These are phyloP conservation scores for Drosophila ambigua DNA, from an alignment of 1,140 invertebrate species.

Conservation along the genomic window DNA sequence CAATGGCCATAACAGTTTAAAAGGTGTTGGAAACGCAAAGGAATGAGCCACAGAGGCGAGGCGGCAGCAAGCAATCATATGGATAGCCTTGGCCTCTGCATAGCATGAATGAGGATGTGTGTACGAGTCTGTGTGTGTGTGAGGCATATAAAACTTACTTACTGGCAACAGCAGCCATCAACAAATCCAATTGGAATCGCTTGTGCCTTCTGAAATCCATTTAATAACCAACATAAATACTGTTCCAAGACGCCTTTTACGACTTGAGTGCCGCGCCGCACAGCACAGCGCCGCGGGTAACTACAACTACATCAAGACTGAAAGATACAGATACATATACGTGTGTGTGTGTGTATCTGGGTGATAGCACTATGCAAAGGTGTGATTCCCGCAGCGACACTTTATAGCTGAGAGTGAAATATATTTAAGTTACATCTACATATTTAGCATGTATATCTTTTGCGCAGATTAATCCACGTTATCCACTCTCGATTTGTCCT, in stretches of 20 bases:
- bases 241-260: slow-evolving; percentile 68
- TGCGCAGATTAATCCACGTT: slow-evolving; percentile 67
- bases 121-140: slow-evolving; percentile 5
- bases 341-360: slow-evolving; percentile 4
- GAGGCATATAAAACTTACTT: slow-evolving; percentile 44
- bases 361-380: slow-evolving; percentile 47
- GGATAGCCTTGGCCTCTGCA: slow-evolving; percentile 41
- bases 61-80: slow-evolving; percentile 40
- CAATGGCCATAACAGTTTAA: slow-evolving; percentile 61
- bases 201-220: slow-evolving; percentile 69
- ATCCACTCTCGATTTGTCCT: slow-evolving; percentile 48
- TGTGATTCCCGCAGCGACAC: slow-evolving; percentile 58
- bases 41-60: too few species aligned
- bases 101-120: slow-evolving; percentile 68
- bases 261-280: slow-evolving; percentile 55
- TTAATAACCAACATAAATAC: slow-evolving; percentile 82
- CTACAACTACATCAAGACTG: slow-evolving; percentile 46
- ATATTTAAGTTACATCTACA: neutral
- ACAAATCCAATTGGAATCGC: slow-evolving; percentile 78
- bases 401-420: slow-evolving; percentile 37
- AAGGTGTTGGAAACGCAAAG: slow-evolving; percentile 54
- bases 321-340: slow-evolving; percentile 23
- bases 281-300: slow-evolving; percentile 45
- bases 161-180: slow-evolving; percentile 9
- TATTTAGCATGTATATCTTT: slow-evolving; percentile 49